Evolutionary conservation across 2,113 vertebrate genomes (phyloP).

Genomic region (Mugil cephalus): DNA sequence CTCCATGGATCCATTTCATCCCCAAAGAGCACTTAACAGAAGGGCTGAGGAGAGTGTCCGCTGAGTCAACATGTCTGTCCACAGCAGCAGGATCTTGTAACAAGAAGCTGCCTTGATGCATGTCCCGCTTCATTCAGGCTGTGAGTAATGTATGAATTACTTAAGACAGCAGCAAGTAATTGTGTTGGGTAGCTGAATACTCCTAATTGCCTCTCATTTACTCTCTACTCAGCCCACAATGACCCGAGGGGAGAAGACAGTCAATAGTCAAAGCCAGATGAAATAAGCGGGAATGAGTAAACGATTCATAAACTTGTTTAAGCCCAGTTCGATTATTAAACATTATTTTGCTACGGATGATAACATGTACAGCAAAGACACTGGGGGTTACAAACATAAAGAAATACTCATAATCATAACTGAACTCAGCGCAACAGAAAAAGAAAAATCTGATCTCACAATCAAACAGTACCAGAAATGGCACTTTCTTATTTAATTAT

Average conservation of each 20-base stretch:
- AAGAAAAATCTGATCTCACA: too few species aligned
- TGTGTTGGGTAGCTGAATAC: slow-evolving; percentile 32
- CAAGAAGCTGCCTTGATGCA: slow-evolving; percentile 19
- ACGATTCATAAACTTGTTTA: background rate
- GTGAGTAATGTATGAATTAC: slow-evolving; percentile 37
- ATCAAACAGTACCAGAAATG: too few species aligned
- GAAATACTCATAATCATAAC: background rate
- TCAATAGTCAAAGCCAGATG: slow-evolving; percentile 3
- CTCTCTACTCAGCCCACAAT: slow-evolving; percentile 17
- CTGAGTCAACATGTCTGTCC: slow-evolving; percentile 36
- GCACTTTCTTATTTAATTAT: too few species aligned
- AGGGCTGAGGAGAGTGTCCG: background rate
- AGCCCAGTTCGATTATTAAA: background rate
- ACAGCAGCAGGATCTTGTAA: slow-evolving; percentile 4
- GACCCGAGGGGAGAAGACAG: background rate
- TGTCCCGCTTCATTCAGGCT: slow-evolving; percentile 13
- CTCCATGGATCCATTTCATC: slow-evolving; percentile 50
- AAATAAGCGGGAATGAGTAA: slow-evolving; percentile 11
- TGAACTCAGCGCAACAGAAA: background rate
- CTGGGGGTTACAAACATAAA: background rate
- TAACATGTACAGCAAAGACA: background rate
- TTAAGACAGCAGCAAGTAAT: slow-evolving; percentile 11
- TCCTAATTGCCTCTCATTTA: slow-evolving; percentile 54
- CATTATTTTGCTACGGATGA: background rate
- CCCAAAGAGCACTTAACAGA: slow-evolving; percentile 16